Conservation (phyloP, 2,113 vertebrate genomes). For the Mobula hypostoma region DNA sequence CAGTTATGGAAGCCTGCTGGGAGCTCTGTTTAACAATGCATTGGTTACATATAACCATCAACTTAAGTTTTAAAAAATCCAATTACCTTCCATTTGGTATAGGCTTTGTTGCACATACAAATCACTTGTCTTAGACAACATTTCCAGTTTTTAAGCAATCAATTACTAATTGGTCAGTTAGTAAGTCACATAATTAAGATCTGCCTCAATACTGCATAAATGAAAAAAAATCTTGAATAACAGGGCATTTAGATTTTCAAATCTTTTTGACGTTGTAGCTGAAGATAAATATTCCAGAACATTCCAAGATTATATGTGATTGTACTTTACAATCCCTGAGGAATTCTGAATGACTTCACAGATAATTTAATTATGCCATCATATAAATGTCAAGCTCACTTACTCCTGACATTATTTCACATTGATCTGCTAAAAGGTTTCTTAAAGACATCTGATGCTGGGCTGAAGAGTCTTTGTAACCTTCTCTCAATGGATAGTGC, state of each 20-base stretch:
- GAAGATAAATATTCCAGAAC: neutral
- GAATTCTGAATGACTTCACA: neutral
- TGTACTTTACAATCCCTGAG: conserved; percentile 6
- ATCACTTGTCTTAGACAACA: neutral
- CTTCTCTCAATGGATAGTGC: neutral
- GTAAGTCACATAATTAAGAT: neutral
- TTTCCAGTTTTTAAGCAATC: neutral
- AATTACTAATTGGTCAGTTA: neutral
- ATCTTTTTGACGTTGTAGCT: neutral
- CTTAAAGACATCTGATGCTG: neutral
- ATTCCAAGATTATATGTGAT: neutral
- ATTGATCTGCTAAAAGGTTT: conserved; percentile 34
- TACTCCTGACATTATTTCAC: conserved; percentile 6
- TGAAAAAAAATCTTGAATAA: neutral
- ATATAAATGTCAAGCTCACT: conserved; percentile 21
- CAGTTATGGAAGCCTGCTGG: neutral
- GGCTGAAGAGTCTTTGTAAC: neutral
- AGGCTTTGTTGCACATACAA: neutral
- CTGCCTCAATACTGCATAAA: neutral
- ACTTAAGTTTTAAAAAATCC: neutral
- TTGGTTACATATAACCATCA: neutral
- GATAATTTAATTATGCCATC: conserved; percentile 23
- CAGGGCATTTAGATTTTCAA: neutral
- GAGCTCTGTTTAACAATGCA: neutral
- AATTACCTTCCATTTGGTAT: neutral